Evolutionary conservation across 1,140 invertebrate genomes (phyloP), one percentile per base, ranked within the genome.

Genomic region (Xylocopa sonorina): DNA sequence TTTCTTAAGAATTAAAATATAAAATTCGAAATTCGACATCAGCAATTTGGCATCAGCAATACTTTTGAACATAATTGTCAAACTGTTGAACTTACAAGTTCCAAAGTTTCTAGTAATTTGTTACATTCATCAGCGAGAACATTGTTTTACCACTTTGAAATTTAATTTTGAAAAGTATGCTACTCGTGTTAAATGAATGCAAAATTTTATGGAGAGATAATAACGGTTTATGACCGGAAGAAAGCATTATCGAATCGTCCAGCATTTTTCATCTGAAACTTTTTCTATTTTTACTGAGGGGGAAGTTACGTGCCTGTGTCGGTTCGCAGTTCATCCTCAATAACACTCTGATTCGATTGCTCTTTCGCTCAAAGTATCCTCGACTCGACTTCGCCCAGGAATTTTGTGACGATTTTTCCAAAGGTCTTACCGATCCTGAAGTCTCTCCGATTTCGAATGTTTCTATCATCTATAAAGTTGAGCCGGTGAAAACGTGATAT

Each of bases 381-480:
- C 32, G 7, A 41, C 27, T 14, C 34, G 12, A n/a, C 18, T 16
- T 48, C 18, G 4, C 10, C 3, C 7, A 5, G 21, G 21, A n/a
- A 67, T 48, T 27, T 53, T 27, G 6, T 16, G 24, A 50, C 34
- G 32, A 78, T 60, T 71, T 68, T 78, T 50, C 55, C 24, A 29
- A 66, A 16, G 18, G 24, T 32, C 43, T 5, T 10, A 3, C 16
- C 7, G 55, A 18, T 24, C 6, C 7, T 24, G 27, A 58, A 58
- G 53, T 77, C 60, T 50, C 3, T 24, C 43, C 18, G 43, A 71
- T 78, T 78, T 53, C 24, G 46, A 71, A 78, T 60, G 66, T 69
- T 60, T 78, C 55, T 78, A 71, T 71, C 66, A 34, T 60, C 32
- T 46, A 66, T 51, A 68, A 78, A 71, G 43, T 71, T 34, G 9